Evolutionary conservation across 2,888 invertebrate species (phyloP), one percentile per base, ranked within the genome.

Genomic region (Protophormia terraenovae): DNA sequence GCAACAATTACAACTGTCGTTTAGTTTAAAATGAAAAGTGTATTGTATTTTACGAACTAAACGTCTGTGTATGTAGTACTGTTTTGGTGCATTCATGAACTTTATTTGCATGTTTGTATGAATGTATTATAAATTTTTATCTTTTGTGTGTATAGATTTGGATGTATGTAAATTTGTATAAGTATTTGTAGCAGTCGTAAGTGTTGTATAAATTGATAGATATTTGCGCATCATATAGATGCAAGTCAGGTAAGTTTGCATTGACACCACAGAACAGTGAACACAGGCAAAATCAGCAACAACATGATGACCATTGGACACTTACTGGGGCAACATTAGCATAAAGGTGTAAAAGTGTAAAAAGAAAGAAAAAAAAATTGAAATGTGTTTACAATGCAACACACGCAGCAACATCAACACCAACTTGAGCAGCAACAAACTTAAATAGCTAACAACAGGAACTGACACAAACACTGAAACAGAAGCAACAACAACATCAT

Each of bases 171-270:
- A n/a, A 24, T n/a, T 38, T 29, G 22, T 62, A 19, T 32, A 12
- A 41, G 41, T 27, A 58, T 7, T 47, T 41, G 45, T 35, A 16
- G 66, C n/a, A 32, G 19, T 47, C 45, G 55, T 64, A 64, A 38
- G 58, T 38, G 27, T 60, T 66, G 47, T 78, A 73, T 32, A 66
- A 69, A 76, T 79, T 69, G 55, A 69, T 77, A 79, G 90, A 89
- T 90, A 90, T 91, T 91, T 90, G 90, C 89, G 88, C 87, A 90
- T 89, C 89, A 90, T 90, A 90, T 89, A 89, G 89, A 90, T 90
- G 91, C 91, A 91, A 89, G 90, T 89, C 90, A 90, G 89, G 89
- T 89, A 89, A 90, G 90, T 90, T 91, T 90, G 90, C 91, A 89
- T 90, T 90, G 89, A 91, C 91, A 91, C 91, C 81, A 71, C 71